Evolutionary conservation across 2,113 vertebrate species (phyloP).

Genomic region (Dromas ardeola): DNA sequence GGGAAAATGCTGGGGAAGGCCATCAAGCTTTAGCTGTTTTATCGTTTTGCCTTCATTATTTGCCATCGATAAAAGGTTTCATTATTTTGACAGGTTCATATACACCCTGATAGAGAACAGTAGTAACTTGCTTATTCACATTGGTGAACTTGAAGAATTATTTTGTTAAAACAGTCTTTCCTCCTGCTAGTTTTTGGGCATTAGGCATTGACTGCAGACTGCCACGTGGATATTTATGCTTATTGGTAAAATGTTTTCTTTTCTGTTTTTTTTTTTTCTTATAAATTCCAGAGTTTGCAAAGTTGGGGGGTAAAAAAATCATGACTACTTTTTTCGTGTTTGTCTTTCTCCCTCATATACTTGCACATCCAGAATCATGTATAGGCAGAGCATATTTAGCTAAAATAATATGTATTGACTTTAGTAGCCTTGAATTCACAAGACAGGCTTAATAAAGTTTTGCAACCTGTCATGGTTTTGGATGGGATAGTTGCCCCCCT

Average conservation of each 20-base stretch:
- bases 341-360: not conserved
- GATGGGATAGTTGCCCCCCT: not conserved
- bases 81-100: constrained; percentile 34
- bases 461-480: not conserved
- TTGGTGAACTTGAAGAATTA: constrained; percentile 36
- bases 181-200: not conserved
- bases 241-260: not conserved
- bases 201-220: not conserved
- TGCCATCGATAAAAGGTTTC: not conserved
- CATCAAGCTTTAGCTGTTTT: not conserved
- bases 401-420: not conserved
- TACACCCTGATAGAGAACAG: not conserved
- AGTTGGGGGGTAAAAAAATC: not conserved
- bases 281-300: not conserved
- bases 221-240: not conserved
- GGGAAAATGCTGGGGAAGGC: not conserved
- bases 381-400: not conserved
- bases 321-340: not conserved
- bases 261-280: not conserved
- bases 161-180: constrained; percentile 2
- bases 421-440: not conserved
- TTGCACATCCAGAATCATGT: not conserved
- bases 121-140: not conserved
- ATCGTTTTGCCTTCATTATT: not conserved
- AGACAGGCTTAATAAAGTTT: not conserved